phyloP scores from a whole-genome alignment of 2,797 vertebrate genomes.

The Macrochelys suwanniensis region DNA sequence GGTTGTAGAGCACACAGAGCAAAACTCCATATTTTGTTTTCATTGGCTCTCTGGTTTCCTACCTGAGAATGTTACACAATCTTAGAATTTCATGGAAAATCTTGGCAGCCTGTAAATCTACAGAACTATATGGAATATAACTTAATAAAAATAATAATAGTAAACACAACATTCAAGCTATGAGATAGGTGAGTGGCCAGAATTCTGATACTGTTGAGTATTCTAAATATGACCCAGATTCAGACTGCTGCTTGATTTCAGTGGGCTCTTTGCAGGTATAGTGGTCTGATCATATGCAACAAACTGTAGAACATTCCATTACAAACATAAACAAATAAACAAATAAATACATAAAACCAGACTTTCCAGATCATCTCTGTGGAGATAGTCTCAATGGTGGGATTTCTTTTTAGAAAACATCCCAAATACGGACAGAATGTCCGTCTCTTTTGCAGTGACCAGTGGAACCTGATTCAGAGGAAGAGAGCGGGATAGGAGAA shows the following conservation, averaged over 20 bases:
- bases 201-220: background rate
- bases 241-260: background rate
- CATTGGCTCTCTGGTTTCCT: slow-evolving; percentile 13
- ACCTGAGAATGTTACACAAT: slow-evolving; percentile 22
- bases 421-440: background rate
- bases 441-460: background rate
- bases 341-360: background rate
- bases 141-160: background rate
- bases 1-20: slow-evolving; percentile 32
- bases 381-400: too few relatives aligned
- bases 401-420: background rate
- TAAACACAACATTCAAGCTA: background rate
- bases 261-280: background rate
- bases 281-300: background rate
- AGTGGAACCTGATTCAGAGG: background rate
- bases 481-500: background rate
- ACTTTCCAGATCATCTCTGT: background rate
- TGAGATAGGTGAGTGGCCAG: rapidly evolving
- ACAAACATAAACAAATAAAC: background rate
- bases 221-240: background rate
- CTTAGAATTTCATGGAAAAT: slow-evolving; percentile 38
- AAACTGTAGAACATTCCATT: background rate
- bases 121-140: slow-evolving; percentile 1
- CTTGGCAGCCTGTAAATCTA: background rate
- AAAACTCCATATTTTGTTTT: slow-evolving; percentile 54